Evolutionary conservation across 2,888 invertebrate species (phyloP), one percentile per base, ranked within the genome.

Genomic region (Camptogramma bilineatum): DNA sequence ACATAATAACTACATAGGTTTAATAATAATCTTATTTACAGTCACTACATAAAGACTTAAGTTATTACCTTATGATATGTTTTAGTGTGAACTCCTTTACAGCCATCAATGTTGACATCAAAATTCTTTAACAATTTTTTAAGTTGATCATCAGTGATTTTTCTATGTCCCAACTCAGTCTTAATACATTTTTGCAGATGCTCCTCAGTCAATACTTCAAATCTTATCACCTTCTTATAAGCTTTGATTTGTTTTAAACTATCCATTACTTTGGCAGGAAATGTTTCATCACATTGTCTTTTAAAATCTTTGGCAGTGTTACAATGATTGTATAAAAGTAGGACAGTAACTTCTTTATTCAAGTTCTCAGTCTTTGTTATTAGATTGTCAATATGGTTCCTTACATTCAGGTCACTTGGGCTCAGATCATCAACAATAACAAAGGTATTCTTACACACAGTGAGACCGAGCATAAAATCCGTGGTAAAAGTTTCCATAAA

Each of bases 71-170:
- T 56, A 72, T 56, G 62, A 75, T 42, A 67, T 68, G 16, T 63
- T 81, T 90, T 93, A 59, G 81, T 83, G 68, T 90, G 78, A 31
- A 93, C 92, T 70, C 91, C 86, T 86, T 93, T 93, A 75, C 93
- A 93, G 24, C 93, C 93, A 81, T 93, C 90, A 48, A 79, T 59
- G 2, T 81, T 71, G 1, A 90, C 90, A 83, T 91, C 82, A 70
- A 93, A 92, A 69, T 87, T 83, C 71, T 83, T 87, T 44, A 85
- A 64, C 31, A 93, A 69, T 52, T 78, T 78, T 10, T 76, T 66
- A 61, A 86, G 73, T 34, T 82, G 74, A n/a, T 58, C 44, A 24
- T 80, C 67, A 54, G 62, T 71, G 2, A 86, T 42, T 64, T 42
- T 70, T 66, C 63, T 75, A 17, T 70, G 53, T 10, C 78, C 76